A percentile compares a stretch with the other conserved stretches of the same genome.
Conservation (phyloP, 2,797 vertebrate genomes). For the Vultur gryphus region DNA sequence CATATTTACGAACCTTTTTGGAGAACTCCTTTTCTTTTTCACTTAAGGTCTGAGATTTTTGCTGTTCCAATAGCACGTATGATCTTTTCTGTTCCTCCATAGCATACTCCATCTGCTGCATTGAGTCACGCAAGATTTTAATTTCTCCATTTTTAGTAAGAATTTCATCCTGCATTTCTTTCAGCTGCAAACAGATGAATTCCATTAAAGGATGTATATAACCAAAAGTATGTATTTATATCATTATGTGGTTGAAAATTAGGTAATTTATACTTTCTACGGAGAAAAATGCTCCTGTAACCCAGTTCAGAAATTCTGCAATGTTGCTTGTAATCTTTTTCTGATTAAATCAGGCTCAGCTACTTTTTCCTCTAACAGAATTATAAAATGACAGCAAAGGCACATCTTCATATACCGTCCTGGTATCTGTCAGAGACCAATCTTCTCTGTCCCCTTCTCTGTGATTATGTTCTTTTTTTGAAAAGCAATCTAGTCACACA, state of each 20-base stretch:
- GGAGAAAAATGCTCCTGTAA: not conserved
- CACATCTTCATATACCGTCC: fast-evolving
- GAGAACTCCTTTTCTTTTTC: constrained; percentile 89
- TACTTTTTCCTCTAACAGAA: not conserved
- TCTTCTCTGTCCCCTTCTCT: not conserved
- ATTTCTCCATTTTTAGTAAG: constrained; percentile 92
- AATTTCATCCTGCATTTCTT: constrained; percentile 86
- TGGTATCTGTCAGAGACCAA: not conserved
- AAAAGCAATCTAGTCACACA: not conserved
- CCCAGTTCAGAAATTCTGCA: not conserved
- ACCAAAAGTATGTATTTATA: not conserved
- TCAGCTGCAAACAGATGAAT: constrained; percentile 77
- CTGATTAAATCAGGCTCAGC: not conserved
- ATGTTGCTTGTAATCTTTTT: not conserved
- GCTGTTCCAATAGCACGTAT: constrained; percentile 78
- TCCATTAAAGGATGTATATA: not conserved
- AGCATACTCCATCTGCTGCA: constrained; percentile 81
- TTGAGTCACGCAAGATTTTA: constrained; percentile 88
- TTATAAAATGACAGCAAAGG: not conserved
- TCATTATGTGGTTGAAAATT: not conserved
- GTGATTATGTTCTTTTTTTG: not conserved
- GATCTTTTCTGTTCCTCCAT: constrained; percentile 85
- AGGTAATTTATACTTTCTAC: not conserved
- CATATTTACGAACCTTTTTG: constrained; percentile 81
- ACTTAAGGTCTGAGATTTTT: constrained; percentile 76